Evolutionary conservation across 2,797 vertebrate genomes (phyloP).

Genomic region (Selene dorsalis): DNA sequence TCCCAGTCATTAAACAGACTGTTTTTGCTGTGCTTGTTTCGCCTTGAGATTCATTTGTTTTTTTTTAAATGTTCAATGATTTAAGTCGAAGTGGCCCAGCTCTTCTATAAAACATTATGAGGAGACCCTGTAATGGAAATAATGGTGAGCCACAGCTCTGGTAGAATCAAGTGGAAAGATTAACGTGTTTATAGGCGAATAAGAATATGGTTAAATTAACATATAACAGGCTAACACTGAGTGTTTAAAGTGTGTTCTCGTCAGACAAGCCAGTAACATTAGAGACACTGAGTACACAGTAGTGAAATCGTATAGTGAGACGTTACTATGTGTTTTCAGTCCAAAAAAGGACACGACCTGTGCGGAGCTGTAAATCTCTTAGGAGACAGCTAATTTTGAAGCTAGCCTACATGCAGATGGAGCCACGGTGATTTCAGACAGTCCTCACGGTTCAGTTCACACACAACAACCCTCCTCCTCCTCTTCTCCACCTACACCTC

Average conservation of each 20-base stretch:
- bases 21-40: background rate
- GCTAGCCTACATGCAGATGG: constrained; percentile 33
- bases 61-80: background rate
- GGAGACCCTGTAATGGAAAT: background rate
- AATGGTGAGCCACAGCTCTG: background rate
- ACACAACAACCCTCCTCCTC: constrained; percentile 4
- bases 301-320: background rate
- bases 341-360: constrained; percentile 26
- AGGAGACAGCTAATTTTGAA: constrained; percentile 12
- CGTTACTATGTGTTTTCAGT: background rate
- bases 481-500: constrained; percentile 4
- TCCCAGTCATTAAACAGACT: no score
- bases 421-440: constrained; percentile 18
- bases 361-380: background rate
- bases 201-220: background rate
- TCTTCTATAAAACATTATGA: background rate
- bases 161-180: background rate
- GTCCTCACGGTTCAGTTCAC: background rate
- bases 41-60: background rate
- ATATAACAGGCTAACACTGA: background rate
- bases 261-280: background rate
- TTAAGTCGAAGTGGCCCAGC: background rate
- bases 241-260: background rate
- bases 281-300: background rate
- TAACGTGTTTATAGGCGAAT: background rate